Evolutionary conservation across 2,113 vertebrate genomes (phyloP).

Genomic region (Lucifuga dentata): DNA sequence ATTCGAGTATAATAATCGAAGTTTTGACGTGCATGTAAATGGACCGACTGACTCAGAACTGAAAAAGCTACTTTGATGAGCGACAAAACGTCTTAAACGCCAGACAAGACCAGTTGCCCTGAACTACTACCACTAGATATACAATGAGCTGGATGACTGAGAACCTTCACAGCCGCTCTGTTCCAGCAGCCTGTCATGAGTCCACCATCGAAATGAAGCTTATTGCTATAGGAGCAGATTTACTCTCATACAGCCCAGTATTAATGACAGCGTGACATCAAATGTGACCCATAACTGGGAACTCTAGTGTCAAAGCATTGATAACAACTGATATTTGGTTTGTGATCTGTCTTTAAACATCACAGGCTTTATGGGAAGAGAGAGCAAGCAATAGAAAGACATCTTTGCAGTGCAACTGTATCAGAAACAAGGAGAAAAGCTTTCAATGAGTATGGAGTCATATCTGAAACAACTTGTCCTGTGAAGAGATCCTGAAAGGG

Average conservation of each 20-base stretch:
- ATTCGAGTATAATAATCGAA: too few relatives aligned
- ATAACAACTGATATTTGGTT: slow-evolving; percentile 11
- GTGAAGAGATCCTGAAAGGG: slow-evolving; percentile 29
- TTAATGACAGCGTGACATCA: slow-evolving; percentile 20
- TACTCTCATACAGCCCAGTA: slow-evolving; percentile 26
- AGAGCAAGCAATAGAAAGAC: slow-evolving; percentile 71
- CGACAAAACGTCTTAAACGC: too few relatives aligned
- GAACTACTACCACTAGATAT: too few relatives aligned
- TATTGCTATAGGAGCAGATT: slow-evolving; percentile 75
- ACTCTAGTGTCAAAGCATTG: too few relatives aligned
- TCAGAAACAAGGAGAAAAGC: slow-evolving; percentile 60
- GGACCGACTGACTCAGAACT: too few relatives aligned
- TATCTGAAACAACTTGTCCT: slow-evolving; percentile 6
- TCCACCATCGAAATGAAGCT: slow-evolving; percentile 49
- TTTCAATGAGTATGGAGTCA: slow-evolving; percentile 20
- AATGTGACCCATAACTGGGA: slow-evolving; percentile 1
- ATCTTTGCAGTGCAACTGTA: slow-evolving; percentile 76
- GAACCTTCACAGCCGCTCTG: too few relatives aligned
- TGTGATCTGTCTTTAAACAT: slow-evolving; percentile 8
- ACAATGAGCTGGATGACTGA: too few relatives aligned
- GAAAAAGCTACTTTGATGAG: too few relatives aligned
- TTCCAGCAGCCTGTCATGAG: background rate
- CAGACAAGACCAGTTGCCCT: too few relatives aligned
- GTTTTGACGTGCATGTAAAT: too few relatives aligned
- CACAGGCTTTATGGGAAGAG: slow-evolving; percentile 65